phyloP scores from a whole-genome alignment of 1,140 invertebrate species.

The Lutraria rhynchaena region DNA sequence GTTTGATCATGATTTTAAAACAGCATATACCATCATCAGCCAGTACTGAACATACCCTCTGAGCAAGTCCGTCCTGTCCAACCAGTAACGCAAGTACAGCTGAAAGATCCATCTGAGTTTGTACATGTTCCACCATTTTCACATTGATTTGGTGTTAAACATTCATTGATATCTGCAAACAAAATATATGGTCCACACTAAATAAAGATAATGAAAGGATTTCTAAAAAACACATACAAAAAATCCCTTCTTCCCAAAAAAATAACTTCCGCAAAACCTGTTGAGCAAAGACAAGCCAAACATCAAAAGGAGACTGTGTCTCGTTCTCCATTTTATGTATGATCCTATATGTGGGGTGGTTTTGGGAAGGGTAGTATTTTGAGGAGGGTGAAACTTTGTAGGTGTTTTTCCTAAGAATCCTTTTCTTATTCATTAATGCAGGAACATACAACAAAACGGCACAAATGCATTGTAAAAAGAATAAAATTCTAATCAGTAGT shows the following conservation, averaged over 20 bases:
- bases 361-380: too few species aligned
- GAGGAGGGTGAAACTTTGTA: too few species aligned
- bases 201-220: slow-evolving; percentile 53
- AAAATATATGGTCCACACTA: slow-evolving; percentile 30
- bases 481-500: too few species aligned
- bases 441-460: too few species aligned
- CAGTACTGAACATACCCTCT: neutral
- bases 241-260: slow-evolving; percentile 32
- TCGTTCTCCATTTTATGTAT: neutral
- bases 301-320: slow-evolving; percentile 25
- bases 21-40: neutral
- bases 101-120: slow-evolving; percentile 7
- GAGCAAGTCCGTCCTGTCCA: slow-evolving; percentile 22
- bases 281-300: slow-evolving; percentile 32
- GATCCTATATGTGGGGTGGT: too few species aligned
- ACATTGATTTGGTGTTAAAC: slow-evolving; percentile 54
- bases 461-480: too few species aligned
- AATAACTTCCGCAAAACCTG: slow-evolving; percentile 23
- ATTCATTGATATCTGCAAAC: slow-evolving; percentile 66
- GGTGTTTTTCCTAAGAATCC: too few species aligned
- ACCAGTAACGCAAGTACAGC: slow-evolving; percentile 24
- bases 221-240: neutral
- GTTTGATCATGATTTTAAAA: neutral
- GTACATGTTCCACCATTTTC: slow-evolving; percentile 37
- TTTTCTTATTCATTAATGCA: too few species aligned